Conservation (phyloP, 2,113 vertebrate species). For the Brachionichthys hirsutus region DNA sequence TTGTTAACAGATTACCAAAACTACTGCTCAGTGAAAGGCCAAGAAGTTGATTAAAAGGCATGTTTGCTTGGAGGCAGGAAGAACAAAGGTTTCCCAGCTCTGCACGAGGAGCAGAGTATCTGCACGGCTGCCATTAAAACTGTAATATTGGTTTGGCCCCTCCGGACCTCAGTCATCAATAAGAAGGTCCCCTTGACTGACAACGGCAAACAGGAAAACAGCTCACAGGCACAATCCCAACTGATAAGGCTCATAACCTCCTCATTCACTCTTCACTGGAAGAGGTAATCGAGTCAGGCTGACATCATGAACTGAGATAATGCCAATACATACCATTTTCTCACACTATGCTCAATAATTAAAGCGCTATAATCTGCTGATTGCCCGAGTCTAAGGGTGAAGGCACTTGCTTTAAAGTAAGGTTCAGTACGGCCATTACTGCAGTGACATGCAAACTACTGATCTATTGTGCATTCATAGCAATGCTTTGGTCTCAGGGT, state of each 20-base stretch:
- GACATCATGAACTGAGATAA: constrained; percentile 75
- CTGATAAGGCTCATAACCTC: constrained; percentile 71
- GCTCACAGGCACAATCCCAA: constrained; percentile 61
- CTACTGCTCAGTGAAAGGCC: constrained; percentile 42
- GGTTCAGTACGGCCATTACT: constrained; percentile 40
- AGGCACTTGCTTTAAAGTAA: constrained; percentile 50
- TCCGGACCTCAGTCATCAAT: constrained; percentile 57
- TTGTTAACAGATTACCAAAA: constrained; percentile 53
- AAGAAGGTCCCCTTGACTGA: constrained; percentile 63
- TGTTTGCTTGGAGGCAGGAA: constrained; percentile 48
- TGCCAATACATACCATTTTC: constrained; percentile 67
- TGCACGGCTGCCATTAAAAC: constrained; percentile 59
- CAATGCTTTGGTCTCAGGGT: constrained; percentile 10
- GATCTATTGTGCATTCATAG: constrained; percentile 17
- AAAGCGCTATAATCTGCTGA: constrained; percentile 61
- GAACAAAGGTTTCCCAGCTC: constrained; percentile 44
- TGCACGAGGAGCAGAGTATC: constrained; percentile 45
- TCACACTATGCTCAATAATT: constrained; percentile 62
- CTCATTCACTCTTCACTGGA: constrained; percentile 65
- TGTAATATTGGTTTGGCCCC: constrained; percentile 68
- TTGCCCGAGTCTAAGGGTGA: constrained; percentile 50
- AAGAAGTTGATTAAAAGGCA: constrained; percentile 62
- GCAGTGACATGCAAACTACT: constrained; percentile 27
- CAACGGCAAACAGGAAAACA: constrained; percentile 66
- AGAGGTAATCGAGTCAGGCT: constrained; percentile 71